These are phyloP conservation scores for Parapsyche elsis DNA, from an alignment of 1,140 invertebrate genomes.

Conservation along the genomic window DNA sequence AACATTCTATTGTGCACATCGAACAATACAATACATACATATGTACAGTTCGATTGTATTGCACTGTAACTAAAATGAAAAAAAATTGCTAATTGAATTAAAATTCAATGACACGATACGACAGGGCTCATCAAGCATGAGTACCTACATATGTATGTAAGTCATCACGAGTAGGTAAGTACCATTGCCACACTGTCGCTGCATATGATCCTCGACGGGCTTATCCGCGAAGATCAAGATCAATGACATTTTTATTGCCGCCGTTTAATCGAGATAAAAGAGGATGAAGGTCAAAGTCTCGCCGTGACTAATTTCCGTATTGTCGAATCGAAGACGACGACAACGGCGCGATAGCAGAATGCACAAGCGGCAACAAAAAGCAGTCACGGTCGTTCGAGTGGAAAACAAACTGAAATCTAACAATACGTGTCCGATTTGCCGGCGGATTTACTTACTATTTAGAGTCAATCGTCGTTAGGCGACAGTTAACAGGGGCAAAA, in stretches of 20 bases:
- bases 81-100: background rate
- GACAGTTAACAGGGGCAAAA: no score
- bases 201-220: background rate
- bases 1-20: background rate
- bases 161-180: background rate
- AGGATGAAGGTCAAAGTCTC: slow-evolving; percentile 27
- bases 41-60: background rate
- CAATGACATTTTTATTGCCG: slow-evolving; percentile 44
- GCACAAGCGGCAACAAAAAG: slow-evolving; percentile 8
- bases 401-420: slow-evolving; percentile 37
- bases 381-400: slow-evolving; percentile 12
- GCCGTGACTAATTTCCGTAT: slow-evolving; percentile 40
- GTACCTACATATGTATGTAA: no score
- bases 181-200: background rate
- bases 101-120: background rate
- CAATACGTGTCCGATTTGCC: background rate
- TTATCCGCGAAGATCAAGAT: slow-evolving; percentile 26
- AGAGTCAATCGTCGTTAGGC: background rate
- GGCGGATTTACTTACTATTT: background rate
- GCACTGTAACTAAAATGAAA: background rate
- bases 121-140: background rate
- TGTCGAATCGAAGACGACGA: slow-evolving; percentile 25
- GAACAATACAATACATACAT: background rate
- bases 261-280: slow-evolving; percentile 36
- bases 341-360: background rate